Conservation (phyloP, 92 coral and sea anemone genomes). For the Epizoanthus stellaris region DNA sequence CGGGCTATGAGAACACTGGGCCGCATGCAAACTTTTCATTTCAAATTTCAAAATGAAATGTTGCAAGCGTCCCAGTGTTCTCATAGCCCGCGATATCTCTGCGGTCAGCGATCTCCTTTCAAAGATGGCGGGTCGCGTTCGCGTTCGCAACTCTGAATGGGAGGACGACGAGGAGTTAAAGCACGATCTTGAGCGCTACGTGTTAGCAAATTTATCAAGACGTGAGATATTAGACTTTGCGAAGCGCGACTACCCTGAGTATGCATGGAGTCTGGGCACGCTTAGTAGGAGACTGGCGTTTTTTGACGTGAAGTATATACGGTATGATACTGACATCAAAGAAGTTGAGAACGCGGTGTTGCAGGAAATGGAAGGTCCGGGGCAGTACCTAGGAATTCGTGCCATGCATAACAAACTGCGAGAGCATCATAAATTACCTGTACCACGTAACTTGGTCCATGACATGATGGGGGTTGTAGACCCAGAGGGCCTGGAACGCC, state of each 20-base stretch:
- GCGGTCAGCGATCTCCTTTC: conserved; percentile 2
- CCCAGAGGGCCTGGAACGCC: conserved; percentile 41
- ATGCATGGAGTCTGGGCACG: conserved; percentile 52
- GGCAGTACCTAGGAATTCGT: conserved; percentile 32
- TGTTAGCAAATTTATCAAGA: conserved; percentile 35
- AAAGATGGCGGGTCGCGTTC: conserved; percentile 1
- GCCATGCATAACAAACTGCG: conserved; percentile 37
- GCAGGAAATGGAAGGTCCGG: conserved; percentile 45
- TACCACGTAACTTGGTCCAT: conserved; percentile 25
- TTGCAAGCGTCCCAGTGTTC: conserved; percentile 7
- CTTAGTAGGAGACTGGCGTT: conserved; percentile 41
- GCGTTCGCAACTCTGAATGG: conserved; percentile 47
- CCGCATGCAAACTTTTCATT: neutral
- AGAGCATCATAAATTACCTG: conserved; percentile 33
- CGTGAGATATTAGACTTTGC: conserved; percentile 41
- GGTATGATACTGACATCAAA: conserved; percentile 43
- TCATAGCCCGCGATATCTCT: conserved; percentile 20
- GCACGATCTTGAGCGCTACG: conserved; percentile 33
- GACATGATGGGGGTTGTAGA: conserved; percentile 46
- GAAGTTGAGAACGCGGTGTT: conserved; percentile 27
- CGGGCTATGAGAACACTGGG: no score
- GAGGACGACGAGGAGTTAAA: conserved; percentile 32
- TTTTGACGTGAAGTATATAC: conserved; percentile 43
- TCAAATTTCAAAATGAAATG: neutral
- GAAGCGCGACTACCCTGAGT: conserved; percentile 41